Conservation (phyloP, 2,888 invertebrate genomes). For the Gerris lacustris region DNA sequence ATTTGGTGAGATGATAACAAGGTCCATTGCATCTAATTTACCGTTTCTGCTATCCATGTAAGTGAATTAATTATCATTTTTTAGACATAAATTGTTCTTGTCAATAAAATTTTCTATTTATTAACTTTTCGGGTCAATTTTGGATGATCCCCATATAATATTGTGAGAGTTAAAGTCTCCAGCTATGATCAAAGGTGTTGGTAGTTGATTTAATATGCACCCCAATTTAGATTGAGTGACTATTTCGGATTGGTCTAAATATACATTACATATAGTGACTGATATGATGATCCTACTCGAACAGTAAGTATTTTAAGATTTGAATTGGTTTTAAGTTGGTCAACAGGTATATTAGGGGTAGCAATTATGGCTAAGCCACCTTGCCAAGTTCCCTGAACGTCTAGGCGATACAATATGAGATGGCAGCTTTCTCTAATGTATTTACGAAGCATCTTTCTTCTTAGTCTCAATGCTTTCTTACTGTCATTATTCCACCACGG, state of each 20-base stretch:
- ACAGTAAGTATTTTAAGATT: neutral
- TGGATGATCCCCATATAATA: neutral
- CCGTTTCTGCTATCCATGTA: neutral
- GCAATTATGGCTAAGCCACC: neutral
- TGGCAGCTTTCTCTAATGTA: too few species aligned
- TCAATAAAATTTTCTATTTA: neutral
- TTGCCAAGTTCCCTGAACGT: neutral
- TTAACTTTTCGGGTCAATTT: neutral
- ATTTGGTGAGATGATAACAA: neutral
- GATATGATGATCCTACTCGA: neutral
- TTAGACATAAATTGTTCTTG: neutral
- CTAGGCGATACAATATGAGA: neutral
- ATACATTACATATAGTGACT: neutral
- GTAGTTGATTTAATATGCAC: neutral
- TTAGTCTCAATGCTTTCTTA: too few species aligned
- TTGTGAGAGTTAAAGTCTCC: neutral
- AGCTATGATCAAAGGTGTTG: neutral
- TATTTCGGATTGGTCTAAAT: neutral
- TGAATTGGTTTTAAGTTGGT: neutral
- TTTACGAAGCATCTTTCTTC: too few species aligned
- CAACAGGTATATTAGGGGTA: neutral
- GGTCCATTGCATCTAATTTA: neutral
- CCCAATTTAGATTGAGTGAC: neutral
- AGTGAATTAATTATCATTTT: neutral
- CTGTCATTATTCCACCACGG: too few species aligned